phyloP scores from a whole-genome alignment of 2,888 invertebrate species.

The Cosmia trapezina region DNA sequence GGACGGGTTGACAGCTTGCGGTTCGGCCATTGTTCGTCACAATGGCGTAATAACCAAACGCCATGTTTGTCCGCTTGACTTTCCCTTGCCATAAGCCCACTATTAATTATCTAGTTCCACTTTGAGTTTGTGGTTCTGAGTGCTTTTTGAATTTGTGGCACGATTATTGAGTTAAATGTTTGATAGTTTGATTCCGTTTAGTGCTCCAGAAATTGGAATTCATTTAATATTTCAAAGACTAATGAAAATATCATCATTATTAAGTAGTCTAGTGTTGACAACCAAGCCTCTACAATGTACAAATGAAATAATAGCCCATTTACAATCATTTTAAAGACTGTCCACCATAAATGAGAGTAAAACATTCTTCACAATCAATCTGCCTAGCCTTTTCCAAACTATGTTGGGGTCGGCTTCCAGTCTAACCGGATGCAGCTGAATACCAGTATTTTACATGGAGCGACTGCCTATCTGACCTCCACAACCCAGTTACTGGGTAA shows the following conservation, averaged over 20 bases:
- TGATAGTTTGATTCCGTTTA: neutral
- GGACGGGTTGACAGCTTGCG: conserved; percentile 70
- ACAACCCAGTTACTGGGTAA: too few relatives aligned
- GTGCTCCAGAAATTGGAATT: neutral
- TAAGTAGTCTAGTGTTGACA: neutral
- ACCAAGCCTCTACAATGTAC: neutral
- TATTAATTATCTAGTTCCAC: conserved; percentile 64
- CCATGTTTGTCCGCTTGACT: conserved; percentile 72
- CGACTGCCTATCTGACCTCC: too few relatives aligned
- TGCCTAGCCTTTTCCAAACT: too few relatives aligned
- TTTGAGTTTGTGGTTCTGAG: conserved; percentile 32
- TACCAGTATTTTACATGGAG: too few relatives aligned
- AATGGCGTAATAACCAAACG: conserved; percentile 76
- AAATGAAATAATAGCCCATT: neutral
- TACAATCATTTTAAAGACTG: neutral
- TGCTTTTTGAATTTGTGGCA: conserved; percentile 31
- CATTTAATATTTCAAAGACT: neutral
- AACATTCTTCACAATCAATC: conserved; percentile 18
- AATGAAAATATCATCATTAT: neutral
- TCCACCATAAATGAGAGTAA: neutral
- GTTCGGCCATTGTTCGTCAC: conserved; percentile 77
- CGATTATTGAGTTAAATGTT: conserved; percentile 2
- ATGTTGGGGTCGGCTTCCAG: too few relatives aligned
- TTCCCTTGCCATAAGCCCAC: conserved; percentile 69
- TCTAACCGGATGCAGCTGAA: too few relatives aligned